Conservation (phyloP, 2,113 vertebrate genomes). For the Cathartes aura region DNA sequence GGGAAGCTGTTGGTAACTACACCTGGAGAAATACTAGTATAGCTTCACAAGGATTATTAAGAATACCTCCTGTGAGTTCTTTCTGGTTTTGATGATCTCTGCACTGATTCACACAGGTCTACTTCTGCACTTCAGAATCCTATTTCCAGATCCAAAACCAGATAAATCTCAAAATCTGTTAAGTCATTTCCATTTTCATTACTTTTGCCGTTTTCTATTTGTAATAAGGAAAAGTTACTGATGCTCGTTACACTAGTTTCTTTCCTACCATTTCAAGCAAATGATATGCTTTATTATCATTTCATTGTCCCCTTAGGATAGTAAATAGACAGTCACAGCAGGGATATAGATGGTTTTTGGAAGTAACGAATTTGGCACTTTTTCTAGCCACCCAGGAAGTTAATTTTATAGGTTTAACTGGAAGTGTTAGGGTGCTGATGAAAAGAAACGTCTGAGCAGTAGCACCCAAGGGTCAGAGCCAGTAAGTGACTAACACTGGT, state of each 20-base stretch:
- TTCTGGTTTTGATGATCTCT: not conserved
- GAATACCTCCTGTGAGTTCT: not conserved
- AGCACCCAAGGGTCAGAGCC: not conserved
- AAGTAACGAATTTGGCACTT: not conserved
- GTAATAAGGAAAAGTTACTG: not conserved
- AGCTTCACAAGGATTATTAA: not conserved
- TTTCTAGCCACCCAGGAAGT: not conserved
- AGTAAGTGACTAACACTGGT: not conserved
- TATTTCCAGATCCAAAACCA: not conserved
- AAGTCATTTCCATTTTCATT: not conserved
- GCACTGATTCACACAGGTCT: not conserved
- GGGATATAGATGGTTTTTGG: not conserved
- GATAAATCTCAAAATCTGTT: not conserved
- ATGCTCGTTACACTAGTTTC: not conserved
- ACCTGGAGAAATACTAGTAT: not conserved
- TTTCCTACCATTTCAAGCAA: not conserved
- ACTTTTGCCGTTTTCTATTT: not conserved
- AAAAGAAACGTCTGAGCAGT: not conserved
- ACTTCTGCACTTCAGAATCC: not conserved
- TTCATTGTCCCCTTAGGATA: not conserved
- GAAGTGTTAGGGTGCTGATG: not conserved
- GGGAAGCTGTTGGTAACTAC: not conserved
- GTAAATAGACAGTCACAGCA: not conserved
- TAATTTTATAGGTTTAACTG: not conserved
- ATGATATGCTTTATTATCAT: not conserved